Evolutionary conservation across 2,797 vertebrate genomes (phyloP).

Genomic region (Gobio occitaniae): DNA sequence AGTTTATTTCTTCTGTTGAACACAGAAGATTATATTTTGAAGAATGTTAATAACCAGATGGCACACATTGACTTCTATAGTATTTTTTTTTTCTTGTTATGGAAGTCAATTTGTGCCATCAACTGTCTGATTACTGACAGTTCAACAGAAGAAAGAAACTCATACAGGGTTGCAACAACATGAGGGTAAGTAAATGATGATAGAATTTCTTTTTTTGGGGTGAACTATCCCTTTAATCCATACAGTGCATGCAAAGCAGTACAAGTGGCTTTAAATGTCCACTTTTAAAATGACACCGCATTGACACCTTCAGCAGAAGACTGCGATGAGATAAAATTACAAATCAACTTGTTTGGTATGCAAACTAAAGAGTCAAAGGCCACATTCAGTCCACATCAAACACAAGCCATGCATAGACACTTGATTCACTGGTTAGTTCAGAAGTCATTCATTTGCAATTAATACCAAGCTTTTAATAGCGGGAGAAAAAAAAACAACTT

Average conservation of each 20-base stretch:
- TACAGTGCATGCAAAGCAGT: neutral
- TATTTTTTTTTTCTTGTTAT: no score
- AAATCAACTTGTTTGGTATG: constrained; percentile 19
- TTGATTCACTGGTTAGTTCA: neutral
- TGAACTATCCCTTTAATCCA: neutral
- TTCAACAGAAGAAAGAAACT: no score
- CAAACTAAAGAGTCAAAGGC: constrained; percentile 29
- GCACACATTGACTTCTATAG: no score
- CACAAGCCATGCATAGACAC: neutral
- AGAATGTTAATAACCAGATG: no score
- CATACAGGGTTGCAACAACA: no score
- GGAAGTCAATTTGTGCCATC: no score
- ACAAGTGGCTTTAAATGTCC: neutral
- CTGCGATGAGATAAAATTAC: neutral
- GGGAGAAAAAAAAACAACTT: constrained; percentile 63
- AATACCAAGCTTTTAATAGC: neutral
- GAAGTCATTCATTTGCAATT: neutral
- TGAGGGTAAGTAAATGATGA: no score
- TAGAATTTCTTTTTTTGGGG: no score
- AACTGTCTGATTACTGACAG: no score
- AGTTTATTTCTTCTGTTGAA: no score
- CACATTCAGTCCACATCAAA: neutral
- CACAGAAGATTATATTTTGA: no score
- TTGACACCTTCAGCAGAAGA: neutral
- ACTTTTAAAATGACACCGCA: neutral